Evolutionary conservation across 2,113 vertebrate genomes (phyloP).

Genomic region (Acrocephalus kingi): DNA sequence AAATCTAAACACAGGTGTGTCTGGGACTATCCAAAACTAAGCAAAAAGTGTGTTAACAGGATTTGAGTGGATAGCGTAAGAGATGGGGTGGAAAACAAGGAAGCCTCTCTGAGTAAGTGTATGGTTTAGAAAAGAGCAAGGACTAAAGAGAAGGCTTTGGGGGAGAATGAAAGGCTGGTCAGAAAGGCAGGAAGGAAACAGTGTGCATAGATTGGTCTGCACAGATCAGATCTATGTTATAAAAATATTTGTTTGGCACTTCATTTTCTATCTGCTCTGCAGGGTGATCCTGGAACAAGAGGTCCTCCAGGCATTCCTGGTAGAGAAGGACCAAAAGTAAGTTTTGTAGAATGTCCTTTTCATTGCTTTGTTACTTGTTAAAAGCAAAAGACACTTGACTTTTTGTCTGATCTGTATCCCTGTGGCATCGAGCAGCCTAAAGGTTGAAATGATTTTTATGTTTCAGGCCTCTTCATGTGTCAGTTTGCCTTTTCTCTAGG

Average conservation of each 20-base stretch:
- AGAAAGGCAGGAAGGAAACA: constrained; percentile 72
- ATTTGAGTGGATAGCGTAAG: not conserved
- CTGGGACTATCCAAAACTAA: not conserved
- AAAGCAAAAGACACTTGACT: not conserved
- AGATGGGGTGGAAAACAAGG: not conserved
- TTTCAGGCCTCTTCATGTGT: not conserved
- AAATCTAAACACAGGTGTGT: not conserved
- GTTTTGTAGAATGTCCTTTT: not conserved
- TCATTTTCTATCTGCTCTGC: not conserved
- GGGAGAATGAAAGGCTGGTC: not conserved
- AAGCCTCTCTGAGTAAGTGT: not conserved
- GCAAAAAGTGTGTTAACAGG: not conserved
- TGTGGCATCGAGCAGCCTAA: not conserved
- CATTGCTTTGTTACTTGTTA: not conserved
- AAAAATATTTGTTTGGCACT: not conserved
- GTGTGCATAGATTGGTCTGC: not conserved
- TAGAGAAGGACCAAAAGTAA: constrained; percentile 95
- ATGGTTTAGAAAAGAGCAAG: not conserved
- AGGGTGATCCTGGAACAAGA: constrained; percentile 89
- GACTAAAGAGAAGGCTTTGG: not conserved
- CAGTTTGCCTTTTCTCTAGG: not conserved
- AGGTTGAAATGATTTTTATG: not conserved
- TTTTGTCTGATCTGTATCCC: not conserved
- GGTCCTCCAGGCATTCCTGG: constrained; percentile 92
- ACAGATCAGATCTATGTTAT: not conserved